Conservation (phyloP, 2,888 invertebrate genomes). For the Flexamia atlantica region DNA sequence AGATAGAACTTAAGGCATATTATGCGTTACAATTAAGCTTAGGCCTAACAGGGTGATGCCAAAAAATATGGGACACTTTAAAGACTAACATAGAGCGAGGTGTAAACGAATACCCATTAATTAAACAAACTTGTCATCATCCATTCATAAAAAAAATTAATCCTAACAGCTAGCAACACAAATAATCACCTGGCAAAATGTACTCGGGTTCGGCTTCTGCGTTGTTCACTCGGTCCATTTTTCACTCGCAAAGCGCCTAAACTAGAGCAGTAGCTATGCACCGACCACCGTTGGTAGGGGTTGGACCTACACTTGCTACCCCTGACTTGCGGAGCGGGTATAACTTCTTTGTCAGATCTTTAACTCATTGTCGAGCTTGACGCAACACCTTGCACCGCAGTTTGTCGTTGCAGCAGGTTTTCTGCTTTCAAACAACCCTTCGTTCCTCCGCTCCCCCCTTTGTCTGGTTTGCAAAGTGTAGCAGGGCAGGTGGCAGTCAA, state of each 20-base stretch:
- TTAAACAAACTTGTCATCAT: too few species aligned
- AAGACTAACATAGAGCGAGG: too few species aligned
- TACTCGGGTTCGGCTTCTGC: not conserved
- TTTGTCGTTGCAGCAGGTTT: constrained; percentile 46
- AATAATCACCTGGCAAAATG: not conserved
- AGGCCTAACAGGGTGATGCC: too few species aligned
- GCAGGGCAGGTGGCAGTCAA: not conserved
- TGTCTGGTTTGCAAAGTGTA: constrained; percentile 21
- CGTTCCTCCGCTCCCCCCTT: not conserved
- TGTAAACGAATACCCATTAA: too few species aligned
- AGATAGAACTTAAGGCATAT: too few species aligned
- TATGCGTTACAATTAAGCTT: too few species aligned
- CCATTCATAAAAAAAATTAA: too few species aligned
- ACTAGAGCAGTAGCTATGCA: not conserved
- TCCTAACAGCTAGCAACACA: too few species aligned
- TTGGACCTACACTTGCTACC: constrained; percentile 9
- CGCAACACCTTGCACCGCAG: constrained; percentile 35
- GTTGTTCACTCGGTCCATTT: not conserved
- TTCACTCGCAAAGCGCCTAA: not conserved
- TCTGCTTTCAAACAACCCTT: constrained; percentile 1
- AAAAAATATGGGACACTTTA: too few species aligned
- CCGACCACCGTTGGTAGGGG: not conserved
- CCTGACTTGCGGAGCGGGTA: not conserved
- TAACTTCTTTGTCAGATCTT: constrained; percentile 29
- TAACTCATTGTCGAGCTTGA: constrained; percentile 40